Conservation (phyloP, 2,113 vertebrate species). For the Antechinus stuartii region DNA sequence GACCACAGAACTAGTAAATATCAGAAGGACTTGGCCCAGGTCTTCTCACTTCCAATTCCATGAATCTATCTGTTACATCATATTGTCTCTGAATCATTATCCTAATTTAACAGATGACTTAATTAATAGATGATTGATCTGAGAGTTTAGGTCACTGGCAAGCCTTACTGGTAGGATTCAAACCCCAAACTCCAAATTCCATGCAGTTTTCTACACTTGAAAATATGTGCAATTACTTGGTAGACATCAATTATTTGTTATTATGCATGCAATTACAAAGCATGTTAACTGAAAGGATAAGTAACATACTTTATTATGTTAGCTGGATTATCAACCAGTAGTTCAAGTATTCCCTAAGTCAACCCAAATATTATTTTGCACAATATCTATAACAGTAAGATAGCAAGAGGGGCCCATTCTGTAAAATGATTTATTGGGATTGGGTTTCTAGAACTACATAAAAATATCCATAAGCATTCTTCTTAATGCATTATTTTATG, state of each 20-base stretch:
- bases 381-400: conserved; percentile 49
- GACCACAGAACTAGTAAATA: neutral
- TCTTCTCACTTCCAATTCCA: neutral
- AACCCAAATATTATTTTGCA: conserved; percentile 7
- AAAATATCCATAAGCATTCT: conserved; percentile 68
- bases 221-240: neutral
- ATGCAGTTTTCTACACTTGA: neutral
- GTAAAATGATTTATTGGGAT: conserved; percentile 61
- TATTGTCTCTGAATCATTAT: neutral
- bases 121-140: neutral
- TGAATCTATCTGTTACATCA: neutral
- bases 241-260: neutral
- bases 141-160: neutral
- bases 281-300: neutral
- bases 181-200: neutral
- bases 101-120: neutral
- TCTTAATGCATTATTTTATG: conserved; percentile 79
- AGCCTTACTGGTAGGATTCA: neutral
- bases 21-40: neutral
- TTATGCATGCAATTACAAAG: neutral
- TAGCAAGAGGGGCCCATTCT: neutral
- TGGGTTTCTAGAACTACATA: conserved; percentile 62
- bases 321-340: neutral
- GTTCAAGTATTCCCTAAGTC: conserved; percentile 6
- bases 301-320: neutral